A percentile compares a stretch with the other conserved stretches of the same genome.
These are phyloP conservation scores for Psilopsiagon aurifrons DNA, from an alignment of 2,113 vertebrate species.

Conservation along the genomic window DNA sequence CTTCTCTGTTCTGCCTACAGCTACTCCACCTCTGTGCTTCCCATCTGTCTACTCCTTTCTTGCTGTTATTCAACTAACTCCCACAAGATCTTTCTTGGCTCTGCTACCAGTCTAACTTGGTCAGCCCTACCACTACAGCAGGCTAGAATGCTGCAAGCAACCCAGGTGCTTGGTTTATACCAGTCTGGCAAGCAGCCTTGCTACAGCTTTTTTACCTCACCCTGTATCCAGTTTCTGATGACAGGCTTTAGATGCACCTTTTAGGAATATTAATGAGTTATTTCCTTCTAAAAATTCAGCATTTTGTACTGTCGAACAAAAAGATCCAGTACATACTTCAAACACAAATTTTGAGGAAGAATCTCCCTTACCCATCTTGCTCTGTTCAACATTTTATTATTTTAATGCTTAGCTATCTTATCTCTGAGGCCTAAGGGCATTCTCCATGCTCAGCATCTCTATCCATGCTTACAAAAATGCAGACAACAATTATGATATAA, in stretches of 20 bases:
- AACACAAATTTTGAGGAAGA: not conserved
- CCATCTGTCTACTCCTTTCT: slow-evolving; percentile 36
- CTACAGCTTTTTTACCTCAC: not conserved
- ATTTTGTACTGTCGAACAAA: not conserved
- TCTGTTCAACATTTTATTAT: not conserved
- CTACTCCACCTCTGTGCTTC: not conserved
- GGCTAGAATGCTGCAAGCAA: not conserved
- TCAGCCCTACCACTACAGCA: not conserved
- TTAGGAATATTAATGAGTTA: not conserved
- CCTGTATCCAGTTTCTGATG: not conserved
- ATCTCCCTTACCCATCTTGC: not conserved
- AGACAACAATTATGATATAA: not conserved
- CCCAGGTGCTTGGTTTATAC: not conserved
- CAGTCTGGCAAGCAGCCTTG: not conserved
- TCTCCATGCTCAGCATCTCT: not conserved
- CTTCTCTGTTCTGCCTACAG: slow-evolving; percentile 48
- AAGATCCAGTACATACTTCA: not conserved
- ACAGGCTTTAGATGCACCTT: not conserved
- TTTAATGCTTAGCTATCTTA: not conserved
- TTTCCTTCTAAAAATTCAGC: not conserved
- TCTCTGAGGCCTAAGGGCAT: not conserved
- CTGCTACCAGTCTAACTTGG: not conserved
- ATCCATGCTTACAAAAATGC: not conserved
- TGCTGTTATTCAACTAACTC: not conserved
- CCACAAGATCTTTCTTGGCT: not conserved